Percentiles rank a stretch among this genome's conserved stretches.
These are phyloP conservation scores for Macrophya alboannulata DNA, from an alignment of 2,888 invertebrate species.

Conservation along the genomic window DNA sequence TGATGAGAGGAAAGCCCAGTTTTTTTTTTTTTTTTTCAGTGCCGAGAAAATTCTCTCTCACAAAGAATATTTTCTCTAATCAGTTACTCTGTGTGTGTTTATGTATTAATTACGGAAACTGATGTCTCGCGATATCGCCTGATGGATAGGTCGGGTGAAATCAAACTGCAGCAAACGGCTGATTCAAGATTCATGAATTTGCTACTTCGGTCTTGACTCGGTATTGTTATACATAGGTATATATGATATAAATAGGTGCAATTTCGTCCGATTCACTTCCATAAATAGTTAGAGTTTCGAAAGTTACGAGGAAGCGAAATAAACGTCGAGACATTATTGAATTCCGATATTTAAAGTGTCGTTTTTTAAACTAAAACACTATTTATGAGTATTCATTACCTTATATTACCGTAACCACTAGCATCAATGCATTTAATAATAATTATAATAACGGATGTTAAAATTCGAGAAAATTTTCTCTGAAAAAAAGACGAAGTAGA, in stretches of 20 bases:
- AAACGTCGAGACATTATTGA: slow-evolving; percentile 35
- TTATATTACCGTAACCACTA: neutral
- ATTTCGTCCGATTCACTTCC: slow-evolving; percentile 7
- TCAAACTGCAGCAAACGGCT: neutral
- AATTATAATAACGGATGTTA: neutral
- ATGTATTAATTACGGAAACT: neutral
- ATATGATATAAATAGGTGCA: slow-evolving; percentile 5
- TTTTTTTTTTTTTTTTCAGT: neutral
- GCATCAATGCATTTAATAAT: neutral
- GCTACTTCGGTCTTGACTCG: neutral
- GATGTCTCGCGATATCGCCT: neutral
- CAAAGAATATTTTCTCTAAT: neutral
- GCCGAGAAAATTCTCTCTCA: neutral
- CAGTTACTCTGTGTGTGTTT: neutral
- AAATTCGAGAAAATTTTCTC: neutral
- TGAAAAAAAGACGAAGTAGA: neutral
- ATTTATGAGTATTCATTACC: slow-evolving; percentile 31
- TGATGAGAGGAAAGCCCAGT: neutral
- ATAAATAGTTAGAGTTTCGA: slow-evolving; percentile 14
- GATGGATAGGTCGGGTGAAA: neutral
- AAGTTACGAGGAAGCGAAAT: slow-evolving; percentile 36
- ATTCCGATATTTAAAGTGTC: slow-evolving; percentile 44
- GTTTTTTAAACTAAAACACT: slow-evolving; percentile 20
- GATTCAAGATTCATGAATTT: neutral
- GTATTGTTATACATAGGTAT: neutral